These are phyloP conservation scores for Neosalanx taihuensis DNA, from an alignment of 2,797 vertebrate genomes.

Conservation along the genomic window DNA sequence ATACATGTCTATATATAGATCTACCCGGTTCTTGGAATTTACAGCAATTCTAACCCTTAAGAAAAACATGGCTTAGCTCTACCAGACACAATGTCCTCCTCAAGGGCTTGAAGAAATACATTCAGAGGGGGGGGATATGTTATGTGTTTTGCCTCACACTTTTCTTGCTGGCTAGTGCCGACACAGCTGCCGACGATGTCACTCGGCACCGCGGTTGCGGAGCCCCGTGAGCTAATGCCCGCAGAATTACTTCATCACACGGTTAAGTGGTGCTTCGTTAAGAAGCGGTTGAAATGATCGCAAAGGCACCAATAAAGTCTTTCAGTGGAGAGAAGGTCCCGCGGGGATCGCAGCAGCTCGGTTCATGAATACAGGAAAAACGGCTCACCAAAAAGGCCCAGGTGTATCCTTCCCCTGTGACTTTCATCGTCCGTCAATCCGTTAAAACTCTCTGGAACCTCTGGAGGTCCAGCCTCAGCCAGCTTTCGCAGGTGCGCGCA, in stretches of 20 bases:
- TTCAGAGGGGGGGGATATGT: constrained; percentile 7
- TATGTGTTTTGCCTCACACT: constrained; percentile 37
- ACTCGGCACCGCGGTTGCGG: constrained; percentile 72
- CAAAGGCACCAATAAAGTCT: constrained; percentile 76
- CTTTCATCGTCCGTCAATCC: constrained; percentile 39
- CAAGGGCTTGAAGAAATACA: constrained; percentile 4
- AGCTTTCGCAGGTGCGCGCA: constrained; percentile 33
- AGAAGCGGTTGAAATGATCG: constrained; percentile 70
- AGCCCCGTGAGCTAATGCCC: constrained; percentile 73
- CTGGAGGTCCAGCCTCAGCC: constrained; percentile 14
- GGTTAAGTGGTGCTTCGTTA: constrained; percentile 76
- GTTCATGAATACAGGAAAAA: constrained; percentile 58
- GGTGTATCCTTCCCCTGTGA: constrained; percentile 60
- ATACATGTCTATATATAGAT: constrained; percentile 19
- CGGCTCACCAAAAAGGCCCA: constrained; percentile 58
- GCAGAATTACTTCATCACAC: constrained; percentile 76
- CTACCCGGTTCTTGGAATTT: constrained; percentile 20
- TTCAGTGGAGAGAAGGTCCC: constrained; percentile 53
- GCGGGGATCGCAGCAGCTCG: constrained; percentile 40
- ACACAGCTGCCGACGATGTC: constrained; percentile 76
- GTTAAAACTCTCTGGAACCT: constrained; percentile 25
- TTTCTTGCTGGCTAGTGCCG: constrained; percentile 46
- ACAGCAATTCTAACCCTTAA: constrained; percentile 2
- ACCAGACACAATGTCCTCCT: constrained; percentile 1
- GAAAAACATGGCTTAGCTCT: neutral